A percentile compares a stretch with the other conserved stretches of the same genome.
Evolutionary conservation across 2,113 vertebrate species (phyloP).

Genomic region (Phoenicopterus ruber): DNA sequence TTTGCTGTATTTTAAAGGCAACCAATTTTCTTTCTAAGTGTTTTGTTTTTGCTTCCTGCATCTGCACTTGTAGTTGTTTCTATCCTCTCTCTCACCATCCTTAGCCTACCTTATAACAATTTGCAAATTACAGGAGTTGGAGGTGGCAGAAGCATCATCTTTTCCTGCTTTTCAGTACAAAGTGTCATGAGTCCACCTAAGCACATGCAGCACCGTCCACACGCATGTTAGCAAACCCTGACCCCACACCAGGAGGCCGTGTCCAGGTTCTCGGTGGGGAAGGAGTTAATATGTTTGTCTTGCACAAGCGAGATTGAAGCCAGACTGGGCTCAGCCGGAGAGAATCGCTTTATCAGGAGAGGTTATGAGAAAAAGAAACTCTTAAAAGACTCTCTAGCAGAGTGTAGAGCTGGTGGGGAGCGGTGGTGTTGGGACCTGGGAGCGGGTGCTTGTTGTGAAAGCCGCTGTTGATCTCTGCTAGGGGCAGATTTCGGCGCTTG

Average conservation of each 20-base stretch:
- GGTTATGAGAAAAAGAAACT: slow-evolving; percentile 28
- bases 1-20: neutral
- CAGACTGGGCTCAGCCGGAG: slow-evolving; percentile 47
- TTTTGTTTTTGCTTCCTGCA: neutral
- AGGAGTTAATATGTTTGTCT: neutral
- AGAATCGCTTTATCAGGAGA: slow-evolving; percentile 10
- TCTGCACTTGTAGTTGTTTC: neutral
- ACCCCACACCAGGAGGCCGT: neutral
- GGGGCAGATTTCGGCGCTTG: neutral
- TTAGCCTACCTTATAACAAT: neutral
- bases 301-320: neutral
- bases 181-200: neutral
- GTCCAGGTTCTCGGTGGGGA: neutral
- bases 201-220: rapidly evolving
- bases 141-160: neutral
- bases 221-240: rapidly evolving
- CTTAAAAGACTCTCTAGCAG: slow-evolving; percentile 18
- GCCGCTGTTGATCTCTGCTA: neutral
- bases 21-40: neutral
- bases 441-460: neutral
- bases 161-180: neutral
- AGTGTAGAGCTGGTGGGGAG: neutral
- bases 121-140: neutral
- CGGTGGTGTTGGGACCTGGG: neutral
- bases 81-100: neutral